phyloP scores from a whole-genome alignment of 53 echinoderm and acorn worm genomes.

The Antedon mediterranea region DNA sequence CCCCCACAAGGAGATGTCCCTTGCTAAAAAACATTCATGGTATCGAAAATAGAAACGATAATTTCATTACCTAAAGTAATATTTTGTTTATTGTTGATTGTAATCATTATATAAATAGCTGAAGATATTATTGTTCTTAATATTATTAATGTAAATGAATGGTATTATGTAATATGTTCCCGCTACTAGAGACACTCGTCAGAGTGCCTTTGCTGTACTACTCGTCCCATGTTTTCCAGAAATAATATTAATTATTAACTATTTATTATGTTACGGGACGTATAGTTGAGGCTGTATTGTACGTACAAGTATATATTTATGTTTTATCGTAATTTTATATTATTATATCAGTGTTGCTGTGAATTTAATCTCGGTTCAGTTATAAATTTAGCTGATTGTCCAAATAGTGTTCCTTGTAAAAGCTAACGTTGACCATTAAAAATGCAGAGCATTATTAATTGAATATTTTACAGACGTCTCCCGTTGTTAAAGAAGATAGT shows the following conservation, averaged over 20 bases:
- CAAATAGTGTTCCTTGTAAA: background rate
- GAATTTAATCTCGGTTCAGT: background rate
- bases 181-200: background rate
- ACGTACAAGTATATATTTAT: background rate
- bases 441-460: background rate
- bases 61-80: background rate
- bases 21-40: background rate
- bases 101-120: background rate
- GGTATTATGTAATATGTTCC: background rate
- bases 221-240: background rate
- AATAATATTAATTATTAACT: background rate
- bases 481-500: background rate
- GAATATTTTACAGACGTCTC: background rate
- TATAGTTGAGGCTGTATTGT: background rate
- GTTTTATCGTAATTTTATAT: background rate
- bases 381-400: background rate
- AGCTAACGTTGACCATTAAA: background rate
- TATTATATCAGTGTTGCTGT: background rate
- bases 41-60: background rate
- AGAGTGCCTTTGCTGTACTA: background rate
- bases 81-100: background rate
- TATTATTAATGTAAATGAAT: too few relatives aligned
- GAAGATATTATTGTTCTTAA: background rate
- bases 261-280: background rate
- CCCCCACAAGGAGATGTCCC: background rate